A percentile compares a stretch with the other conserved stretches of the same genome.
Evolutionary conservation across 2,113 vertebrate species (phyloP).

Genomic region (Pristiophorus japonicus): DNA sequence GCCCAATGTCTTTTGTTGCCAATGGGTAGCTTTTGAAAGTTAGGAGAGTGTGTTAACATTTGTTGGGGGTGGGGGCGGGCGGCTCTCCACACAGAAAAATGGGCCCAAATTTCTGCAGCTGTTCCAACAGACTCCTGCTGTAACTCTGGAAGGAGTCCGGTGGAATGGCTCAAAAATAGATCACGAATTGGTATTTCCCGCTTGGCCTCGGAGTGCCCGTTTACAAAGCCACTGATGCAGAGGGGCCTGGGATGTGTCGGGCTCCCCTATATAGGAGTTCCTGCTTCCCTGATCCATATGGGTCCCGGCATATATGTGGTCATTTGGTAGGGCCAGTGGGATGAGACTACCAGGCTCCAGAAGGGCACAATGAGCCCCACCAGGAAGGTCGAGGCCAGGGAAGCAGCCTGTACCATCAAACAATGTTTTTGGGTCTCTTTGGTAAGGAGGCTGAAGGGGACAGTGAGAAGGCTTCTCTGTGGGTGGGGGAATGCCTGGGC

Average conservation of each 20-base stretch:
- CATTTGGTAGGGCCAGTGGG: neutral
- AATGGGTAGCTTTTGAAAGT: neutral
- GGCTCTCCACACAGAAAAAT: neutral
- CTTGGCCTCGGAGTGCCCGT: neutral
- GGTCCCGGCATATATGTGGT: too few species aligned
- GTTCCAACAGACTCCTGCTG: neutral
- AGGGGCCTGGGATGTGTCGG: neutral
- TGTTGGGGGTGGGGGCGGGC: neutral
- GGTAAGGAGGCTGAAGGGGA: neutral
- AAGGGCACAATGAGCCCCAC: neutral
- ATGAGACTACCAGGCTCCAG: neutral
- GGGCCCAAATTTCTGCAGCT: neutral
- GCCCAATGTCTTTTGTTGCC: neutral
- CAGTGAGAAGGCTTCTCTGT: neutral
- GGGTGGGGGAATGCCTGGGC: neutral
- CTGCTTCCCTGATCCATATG: neutral
- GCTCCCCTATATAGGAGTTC: neutral
- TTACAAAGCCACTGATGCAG: neutral
- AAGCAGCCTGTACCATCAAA: neutral
- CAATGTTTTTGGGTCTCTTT: neutral
- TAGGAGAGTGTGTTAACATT: neutral
- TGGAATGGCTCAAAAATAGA: neutral
- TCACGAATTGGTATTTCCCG: neutral
- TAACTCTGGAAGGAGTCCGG: neutral
- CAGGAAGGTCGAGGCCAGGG: neutral